Percentiles rank a stretch among this genome's conserved stretches.
Conservation (phyloP, 2,113 vertebrate genomes). For the Meleagris gallopavo region DNA sequence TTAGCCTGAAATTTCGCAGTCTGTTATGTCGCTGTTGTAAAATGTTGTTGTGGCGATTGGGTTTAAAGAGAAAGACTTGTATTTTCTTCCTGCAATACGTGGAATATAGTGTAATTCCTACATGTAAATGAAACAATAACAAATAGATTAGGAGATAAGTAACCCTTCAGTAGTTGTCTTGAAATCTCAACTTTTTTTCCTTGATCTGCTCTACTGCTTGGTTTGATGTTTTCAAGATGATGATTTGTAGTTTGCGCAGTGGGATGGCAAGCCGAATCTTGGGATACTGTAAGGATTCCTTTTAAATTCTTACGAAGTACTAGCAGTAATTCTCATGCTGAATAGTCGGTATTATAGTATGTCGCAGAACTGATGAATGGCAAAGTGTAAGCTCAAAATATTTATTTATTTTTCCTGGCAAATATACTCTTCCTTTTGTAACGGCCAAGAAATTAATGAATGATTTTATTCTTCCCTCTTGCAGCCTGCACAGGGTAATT, state of each 20-base stretch:
- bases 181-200: slow-evolving; percentile 15
- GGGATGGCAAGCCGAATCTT: not conserved
- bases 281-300: not conserved
- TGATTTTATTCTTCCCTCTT: slow-evolving; percentile 78
- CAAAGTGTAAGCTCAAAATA: slow-evolving; percentile 18
- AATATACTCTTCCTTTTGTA: slow-evolving; percentile 71
- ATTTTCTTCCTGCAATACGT: not conserved
- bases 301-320: slow-evolving; percentile 46
- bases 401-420: slow-evolving; percentile 42
- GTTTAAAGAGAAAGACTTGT: not conserved
- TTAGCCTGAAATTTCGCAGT: not conserved
- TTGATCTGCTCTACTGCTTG: not conserved
- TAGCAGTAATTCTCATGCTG: not conserved
- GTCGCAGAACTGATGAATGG: slow-evolving; percentile 62
- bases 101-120: not conserved
- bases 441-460: slow-evolving; percentile 81
- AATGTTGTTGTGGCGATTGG: not conserved
- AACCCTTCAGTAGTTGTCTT: not conserved
- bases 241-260: not conserved
- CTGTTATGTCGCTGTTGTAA: not conserved
- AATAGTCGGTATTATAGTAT: slow-evolving; percentile 67
- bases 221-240: slow-evolving; percentile 33
- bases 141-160: not conserved
- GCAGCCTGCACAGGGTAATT: slow-evolving; percentile 80
- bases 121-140: not conserved